phyloP scores from a whole-genome alignment of 2,888 invertebrate genomes.

The Troglohyphantes excavatus region DNA sequence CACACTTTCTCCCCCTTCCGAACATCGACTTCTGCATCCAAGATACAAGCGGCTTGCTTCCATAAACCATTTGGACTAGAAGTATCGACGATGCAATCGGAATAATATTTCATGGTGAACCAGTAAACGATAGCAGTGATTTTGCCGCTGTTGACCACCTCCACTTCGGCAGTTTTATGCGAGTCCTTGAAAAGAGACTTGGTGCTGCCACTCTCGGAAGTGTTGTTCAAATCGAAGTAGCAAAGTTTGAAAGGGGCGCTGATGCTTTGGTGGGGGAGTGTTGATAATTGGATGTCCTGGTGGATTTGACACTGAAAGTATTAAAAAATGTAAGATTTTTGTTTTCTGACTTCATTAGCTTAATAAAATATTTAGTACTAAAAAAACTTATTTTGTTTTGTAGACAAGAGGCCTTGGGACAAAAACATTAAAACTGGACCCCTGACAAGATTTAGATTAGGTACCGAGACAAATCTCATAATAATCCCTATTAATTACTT shows the following conservation, averaged over 20 bases:
- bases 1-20: constrained; percentile 43
- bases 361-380: too few relatives aligned
- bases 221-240: constrained; percentile 57
- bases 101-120: constrained; percentile 60
- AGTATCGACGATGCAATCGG: constrained; percentile 47
- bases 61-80: constrained; percentile 38
- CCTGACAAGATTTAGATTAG: too few relatives aligned
- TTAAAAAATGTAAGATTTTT: background rate
- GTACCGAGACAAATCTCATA: too few relatives aligned
- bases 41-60: constrained; percentile 66
- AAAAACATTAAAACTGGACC: too few relatives aligned
- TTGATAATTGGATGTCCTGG: constrained; percentile 68
- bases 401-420: too few relatives aligned
- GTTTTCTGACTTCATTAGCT: background rate
- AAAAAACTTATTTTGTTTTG: too few relatives aligned
- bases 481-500: too few relatives aligned
- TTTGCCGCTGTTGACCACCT: constrained; percentile 33
- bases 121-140: constrained; percentile 61
- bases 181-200: constrained; percentile 32
- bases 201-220: constrained; percentile 41
- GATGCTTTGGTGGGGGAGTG: constrained; percentile 51
- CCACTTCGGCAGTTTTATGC: constrained; percentile 28
- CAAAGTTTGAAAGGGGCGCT: constrained; percentile 60
- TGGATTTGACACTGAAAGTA: constrained; percentile 63
- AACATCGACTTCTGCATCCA: constrained; percentile 50